Evolutionary conservation across 2,797 vertebrate species (phyloP).

Genomic region (Esox lucius): DNA sequence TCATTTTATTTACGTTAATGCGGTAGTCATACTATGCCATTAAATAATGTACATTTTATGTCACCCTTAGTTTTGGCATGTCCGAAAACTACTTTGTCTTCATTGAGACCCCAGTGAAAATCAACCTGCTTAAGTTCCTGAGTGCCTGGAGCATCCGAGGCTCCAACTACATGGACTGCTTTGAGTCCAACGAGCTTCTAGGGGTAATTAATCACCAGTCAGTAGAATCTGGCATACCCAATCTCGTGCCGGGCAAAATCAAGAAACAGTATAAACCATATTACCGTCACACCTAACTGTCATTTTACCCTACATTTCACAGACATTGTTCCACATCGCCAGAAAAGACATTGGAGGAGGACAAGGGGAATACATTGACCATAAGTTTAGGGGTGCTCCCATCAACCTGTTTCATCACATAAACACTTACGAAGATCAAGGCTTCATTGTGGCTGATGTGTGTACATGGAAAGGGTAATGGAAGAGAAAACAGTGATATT

Average conservation of each 20-base stretch:
- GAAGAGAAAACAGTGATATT: neutral
- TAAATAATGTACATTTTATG: neutral
- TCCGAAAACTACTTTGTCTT: conserved; percentile 94
- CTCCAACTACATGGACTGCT: conserved; percentile 99
- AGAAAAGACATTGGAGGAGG: conserved; percentile 73
- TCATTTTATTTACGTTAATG: too few relatives aligned
- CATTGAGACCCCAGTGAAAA: conserved; percentile 96
- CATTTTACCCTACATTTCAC: conserved; percentile 17
- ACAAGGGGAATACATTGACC: conserved; percentile 87
- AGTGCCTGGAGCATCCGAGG: conserved; percentile 96
- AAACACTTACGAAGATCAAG: conserved; percentile 92
- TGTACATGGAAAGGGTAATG: conserved; percentile 96
- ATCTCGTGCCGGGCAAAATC: neutral
- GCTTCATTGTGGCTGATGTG: conserved; percentile 89
- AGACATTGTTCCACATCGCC: conserved; percentile 96
- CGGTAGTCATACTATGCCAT: neutral
- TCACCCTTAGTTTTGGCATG: conserved; percentile 86
- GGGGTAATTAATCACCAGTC: conserved; percentile 76
- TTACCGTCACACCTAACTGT: neutral
- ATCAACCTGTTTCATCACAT: conserved; percentile 99
- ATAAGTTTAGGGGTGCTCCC: conserved; percentile 88
- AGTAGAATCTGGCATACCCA: neutral
- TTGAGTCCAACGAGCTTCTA: conserved; percentile 94
- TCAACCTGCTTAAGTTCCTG: conserved; percentile 95
- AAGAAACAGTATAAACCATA: neutral